phyloP scores from a whole-genome alignment of 1,140 invertebrate species.

The Prorops nasuta region DNA sequence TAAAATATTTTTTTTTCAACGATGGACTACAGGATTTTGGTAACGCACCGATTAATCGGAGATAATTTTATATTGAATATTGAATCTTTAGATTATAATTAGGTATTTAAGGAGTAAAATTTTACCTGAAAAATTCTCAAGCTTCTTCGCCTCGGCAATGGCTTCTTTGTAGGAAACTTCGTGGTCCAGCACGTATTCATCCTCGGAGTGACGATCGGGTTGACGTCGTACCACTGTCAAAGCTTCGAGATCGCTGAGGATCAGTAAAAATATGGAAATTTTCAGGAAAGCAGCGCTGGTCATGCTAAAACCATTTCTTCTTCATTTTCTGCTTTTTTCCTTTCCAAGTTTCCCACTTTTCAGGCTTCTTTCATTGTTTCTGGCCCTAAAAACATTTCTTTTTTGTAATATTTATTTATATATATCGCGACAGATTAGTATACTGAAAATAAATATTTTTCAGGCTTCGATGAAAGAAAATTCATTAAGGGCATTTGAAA shows the following conservation, averaged over 20 bases:
- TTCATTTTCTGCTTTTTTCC: constrained; percentile 25
- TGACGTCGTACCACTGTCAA: constrained; percentile 43
- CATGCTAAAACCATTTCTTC: constrained; percentile 45
- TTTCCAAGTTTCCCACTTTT: not conserved
- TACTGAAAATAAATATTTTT: no score
- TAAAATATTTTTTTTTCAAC: no score
- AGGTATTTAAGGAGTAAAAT: no score
- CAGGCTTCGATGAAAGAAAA: no score
- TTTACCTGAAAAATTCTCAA: constrained; percentile 44
- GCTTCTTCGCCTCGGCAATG: constrained; percentile 38
- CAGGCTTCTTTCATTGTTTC: not conserved
- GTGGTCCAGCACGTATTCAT: constrained; percentile 47
- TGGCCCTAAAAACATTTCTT: no score
- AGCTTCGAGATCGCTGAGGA: constrained; percentile 34
- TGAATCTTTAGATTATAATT: no score
- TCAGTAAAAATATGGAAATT: constrained; percentile 32
- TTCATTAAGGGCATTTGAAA: no score
- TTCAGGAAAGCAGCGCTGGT: constrained; percentile 27
- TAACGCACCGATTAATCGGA: no score
- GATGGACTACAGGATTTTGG: no score
- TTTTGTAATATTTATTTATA: no score
- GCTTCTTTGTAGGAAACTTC: constrained; percentile 42
- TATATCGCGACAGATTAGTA: no score
- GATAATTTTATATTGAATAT: no score
- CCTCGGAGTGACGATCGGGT: constrained; percentile 37